Evolutionary conservation across 1,140 invertebrate genomes (phyloP), one percentile per base, ranked within the genome.

Genomic region (Dreissena polymorpha): DNA sequence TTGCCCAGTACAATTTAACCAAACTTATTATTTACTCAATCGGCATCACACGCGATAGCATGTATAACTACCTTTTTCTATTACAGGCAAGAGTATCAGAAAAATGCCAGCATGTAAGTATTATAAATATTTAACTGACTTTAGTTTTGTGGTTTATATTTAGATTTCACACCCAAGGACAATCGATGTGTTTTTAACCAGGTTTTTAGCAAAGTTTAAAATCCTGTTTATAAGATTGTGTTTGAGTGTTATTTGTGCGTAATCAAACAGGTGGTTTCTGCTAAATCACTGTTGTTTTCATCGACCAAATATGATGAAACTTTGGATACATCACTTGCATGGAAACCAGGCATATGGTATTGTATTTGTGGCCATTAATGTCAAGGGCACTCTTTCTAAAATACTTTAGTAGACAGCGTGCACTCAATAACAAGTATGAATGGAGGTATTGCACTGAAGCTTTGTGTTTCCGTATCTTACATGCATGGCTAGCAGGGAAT

Each of bases 41-140:
- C 16, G 18, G 29, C 68, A 29, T 70, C 12, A 18, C 23, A 14
- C 39, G 16, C n/a, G 60, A 23, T 53, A 74, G 23, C 14, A 65
- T 79, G 27, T 53, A 65, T 21, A n/a, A 60, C 68, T 76, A 8
- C 8, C 2, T 78, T 75, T 87, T 5, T 83, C 67, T 78, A 69
- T 89, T 90, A 82, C 84, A 90, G 89, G 82, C 84, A 69, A 78
- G 84, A 39, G 77, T 91, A 39, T 85, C 88, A 27, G 27, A 57
- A 63, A 71, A 77, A 23, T 91, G 91, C 65, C 89, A 91, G 64
- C 85, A 91, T 89, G 91, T 91, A 85, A 90, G 91, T 90, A 68
- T 21, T 39, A 39, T 39, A 39, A 39, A 29, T 18, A 64, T 53
- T 80, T 57, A 67, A 25, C 67, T 71, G 39, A 18, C n/a, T 65